These are phyloP conservation scores for Dicycla oo DNA, from an alignment of 2,888 invertebrate species.

Conservation along the genomic window DNA sequence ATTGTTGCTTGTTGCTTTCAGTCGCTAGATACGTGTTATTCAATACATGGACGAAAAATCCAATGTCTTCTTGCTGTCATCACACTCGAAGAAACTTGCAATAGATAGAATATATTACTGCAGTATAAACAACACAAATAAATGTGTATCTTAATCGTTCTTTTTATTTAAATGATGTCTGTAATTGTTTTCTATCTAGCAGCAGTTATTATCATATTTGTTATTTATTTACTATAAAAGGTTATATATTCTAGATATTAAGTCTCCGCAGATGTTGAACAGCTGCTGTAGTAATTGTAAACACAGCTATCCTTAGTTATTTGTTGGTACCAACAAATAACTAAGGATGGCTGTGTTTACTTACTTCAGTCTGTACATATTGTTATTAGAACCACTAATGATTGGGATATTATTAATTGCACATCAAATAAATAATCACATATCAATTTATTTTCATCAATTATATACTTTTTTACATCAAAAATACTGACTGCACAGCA, in stretches of 20 bases:
- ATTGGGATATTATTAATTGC: too few species aligned
- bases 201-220: slow-evolving; percentile 34
- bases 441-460: too few species aligned
- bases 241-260: slow-evolving; percentile 50
- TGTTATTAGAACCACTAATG: slow-evolving; percentile 17
- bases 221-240: slow-evolving; percentile 51
- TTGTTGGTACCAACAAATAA: too few species aligned
- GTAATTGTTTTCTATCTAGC: slow-evolving; percentile 32
- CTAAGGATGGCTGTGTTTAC: too few species aligned
- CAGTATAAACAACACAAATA: slow-evolving; percentile 9
- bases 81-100: not conserved
- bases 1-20: slow-evolving; percentile 24
- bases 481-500: too few species aligned
- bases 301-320: slow-evolving; percentile 47
- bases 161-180: slow-evolving; percentile 27
- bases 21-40: slow-evolving; percentile 21
- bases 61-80: not conserved
- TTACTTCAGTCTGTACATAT: slow-evolving; percentile 21
- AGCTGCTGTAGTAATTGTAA: slow-evolving; percentile 61
- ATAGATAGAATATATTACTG: not conserved
- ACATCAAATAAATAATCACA: too few species aligned
- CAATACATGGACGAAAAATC: slow-evolving; percentile 1
- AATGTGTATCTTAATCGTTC: not conserved
- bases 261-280: slow-evolving; percentile 68
- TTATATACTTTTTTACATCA: too few species aligned